Conservation (phyloP, 2,113 vertebrate genomes). For the Dolichallabes microphthalmus region DNA sequence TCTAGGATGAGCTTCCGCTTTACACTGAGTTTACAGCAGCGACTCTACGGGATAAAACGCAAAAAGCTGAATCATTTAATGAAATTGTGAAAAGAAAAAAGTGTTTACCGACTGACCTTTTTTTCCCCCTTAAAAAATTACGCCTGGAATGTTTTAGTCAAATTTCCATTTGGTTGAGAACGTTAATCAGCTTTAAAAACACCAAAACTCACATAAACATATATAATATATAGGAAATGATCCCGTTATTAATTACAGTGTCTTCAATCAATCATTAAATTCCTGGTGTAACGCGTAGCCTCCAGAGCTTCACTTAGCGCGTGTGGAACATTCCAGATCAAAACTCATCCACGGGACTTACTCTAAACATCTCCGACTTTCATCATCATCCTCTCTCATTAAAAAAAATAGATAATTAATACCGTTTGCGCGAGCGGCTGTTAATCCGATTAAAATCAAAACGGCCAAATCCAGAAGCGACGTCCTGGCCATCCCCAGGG, state of each 20-base stretch:
- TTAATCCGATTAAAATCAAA: constrained; percentile 65
- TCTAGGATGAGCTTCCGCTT: neutral
- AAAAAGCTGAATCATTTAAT: neutral
- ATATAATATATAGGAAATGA: neutral
- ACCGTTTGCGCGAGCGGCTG: constrained; percentile 65
- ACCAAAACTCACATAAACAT: neutral
- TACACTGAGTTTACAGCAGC: neutral
- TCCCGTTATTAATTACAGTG: neutral
- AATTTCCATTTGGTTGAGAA: neutral
- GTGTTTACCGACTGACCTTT: too few species aligned
- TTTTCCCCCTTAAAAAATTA: too few species aligned
- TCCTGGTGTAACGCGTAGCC: neutral
- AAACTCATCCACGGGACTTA: neutral
- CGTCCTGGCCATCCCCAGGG: constrained; percentile 65
- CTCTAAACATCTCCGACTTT: neutral
- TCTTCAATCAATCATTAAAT: neutral
- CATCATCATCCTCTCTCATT: neutral
- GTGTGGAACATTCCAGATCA: neutral
- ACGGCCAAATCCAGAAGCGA: constrained; percentile 62
- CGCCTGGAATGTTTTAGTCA: too few species aligned
- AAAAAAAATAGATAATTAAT: neutral
- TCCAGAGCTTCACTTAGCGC: neutral
- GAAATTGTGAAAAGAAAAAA: neutral
- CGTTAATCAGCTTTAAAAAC: neutral
- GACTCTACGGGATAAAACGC: neutral